Evolutionary conservation across 2,113 vertebrate genomes (phyloP), one percentile per base, ranked within the genome.

Genomic region (Odobenus rosmarus): DNA sequence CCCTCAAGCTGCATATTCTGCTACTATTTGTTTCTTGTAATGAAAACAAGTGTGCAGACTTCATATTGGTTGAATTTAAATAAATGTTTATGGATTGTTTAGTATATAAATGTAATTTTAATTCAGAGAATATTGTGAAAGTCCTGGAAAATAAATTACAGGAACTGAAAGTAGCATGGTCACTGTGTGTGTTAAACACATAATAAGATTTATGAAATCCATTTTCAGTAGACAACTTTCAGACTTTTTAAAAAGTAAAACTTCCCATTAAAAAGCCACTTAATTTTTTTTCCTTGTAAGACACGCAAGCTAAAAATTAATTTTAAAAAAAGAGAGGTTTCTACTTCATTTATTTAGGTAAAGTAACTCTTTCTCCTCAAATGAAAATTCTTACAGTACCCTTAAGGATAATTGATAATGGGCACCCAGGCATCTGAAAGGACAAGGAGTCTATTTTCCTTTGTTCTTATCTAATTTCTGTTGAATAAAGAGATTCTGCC

Each of bases 111-210:
- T 97, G 26, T 90, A 97, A 93, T 81, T 98, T 49, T 94, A 97
- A 93, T 49, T 94, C 82, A 1, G 1, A 74, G 90, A 97, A 93
- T 91, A 97, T 98, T 98, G 96, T 97, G 98, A 98, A 98, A 98
- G n/a, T 85, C 71, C 69, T 97, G 88, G 93, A 79, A 84, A 97
- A 72, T 97, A 98, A 89, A 72, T 83, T 87, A 77, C 42, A 98
- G 98, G 98, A 98, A 98, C 95, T 97, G 98, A 98, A 98, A 98
- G 94, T 69, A 33, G 42, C 89, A 77, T 16, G 72, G 55, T 96
- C 92, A 95, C 90, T 93, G 36, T 72, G 10, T 94, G 86, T 96
- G 71, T 55, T 39, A 64, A 92, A 94, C 14, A 64, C 55, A 19
- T 31, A 88, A 42, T 83, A 80, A 91, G 72, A 64, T 87, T 98